A percentile compares a stretch with the other conserved stretches of the same genome.
phyloP scores from a whole-genome alignment of 2,797 vertebrate species.

The Poeciliopsis turneri region DNA sequence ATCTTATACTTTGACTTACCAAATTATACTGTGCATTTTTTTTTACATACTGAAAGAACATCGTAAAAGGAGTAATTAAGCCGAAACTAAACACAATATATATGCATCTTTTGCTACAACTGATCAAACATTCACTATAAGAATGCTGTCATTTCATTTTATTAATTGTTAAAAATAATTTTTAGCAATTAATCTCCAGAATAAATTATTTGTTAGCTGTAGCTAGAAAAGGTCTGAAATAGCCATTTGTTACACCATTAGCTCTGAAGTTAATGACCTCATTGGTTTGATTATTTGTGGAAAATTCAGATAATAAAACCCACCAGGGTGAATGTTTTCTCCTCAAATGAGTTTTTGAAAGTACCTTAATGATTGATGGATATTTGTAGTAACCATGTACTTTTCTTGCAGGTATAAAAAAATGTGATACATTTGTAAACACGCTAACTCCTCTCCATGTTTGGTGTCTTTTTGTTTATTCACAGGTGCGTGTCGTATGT shows the following conservation, averaged over 20 bases:
- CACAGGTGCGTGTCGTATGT: conserved; percentile 66
- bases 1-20: not conserved
- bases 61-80: no score
- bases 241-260: not conserved
- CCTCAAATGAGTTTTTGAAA: not conserved
- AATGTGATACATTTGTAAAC: conserved; percentile 10
- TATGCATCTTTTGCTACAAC: no score
- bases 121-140: no score
- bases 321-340: not conserved
- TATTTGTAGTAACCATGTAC: not conserved
- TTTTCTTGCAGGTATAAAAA: not conserved
- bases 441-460: conserved; percentile 53
- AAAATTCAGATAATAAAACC: not conserved
- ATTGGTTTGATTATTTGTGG: not conserved
- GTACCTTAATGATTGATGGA: not conserved
- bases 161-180: no score
- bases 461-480: conserved; percentile 58
- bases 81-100: no score
- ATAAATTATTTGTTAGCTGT: no score
- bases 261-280: not conserved
- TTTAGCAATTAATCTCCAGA: no score
- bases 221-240: not conserved
- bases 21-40: not conserved
- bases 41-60: not conserved
- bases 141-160: no score